phyloP scores from a whole-genome alignment of 2,797 vertebrate species.

The Parambassis ranga region DNA sequence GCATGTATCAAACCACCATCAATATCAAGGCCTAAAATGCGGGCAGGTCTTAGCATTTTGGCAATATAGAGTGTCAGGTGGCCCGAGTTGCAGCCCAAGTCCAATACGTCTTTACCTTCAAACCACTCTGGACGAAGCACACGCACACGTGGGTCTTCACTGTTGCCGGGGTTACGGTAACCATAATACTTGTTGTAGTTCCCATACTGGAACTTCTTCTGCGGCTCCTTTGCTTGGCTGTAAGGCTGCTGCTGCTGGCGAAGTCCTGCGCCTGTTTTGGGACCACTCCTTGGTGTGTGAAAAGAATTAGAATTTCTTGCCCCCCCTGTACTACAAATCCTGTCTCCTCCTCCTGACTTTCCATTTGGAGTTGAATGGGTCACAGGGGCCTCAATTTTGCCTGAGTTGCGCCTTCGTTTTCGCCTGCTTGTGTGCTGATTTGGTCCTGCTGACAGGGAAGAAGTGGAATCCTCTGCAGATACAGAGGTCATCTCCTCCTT shows the following conservation, averaged over 20 bases:
- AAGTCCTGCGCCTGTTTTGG: slow-evolving; percentile 32
- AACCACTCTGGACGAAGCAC: slow-evolving; percentile 89
- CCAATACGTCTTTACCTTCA: slow-evolving; percentile 86
- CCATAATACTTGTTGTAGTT: slow-evolving; percentile 96
- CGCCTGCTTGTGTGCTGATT: slow-evolving; percentile 74
- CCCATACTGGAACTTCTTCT: slow-evolving; percentile 89
- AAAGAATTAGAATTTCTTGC: slow-evolving; percentile 55
- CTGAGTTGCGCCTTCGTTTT: slow-evolving; percentile 82
- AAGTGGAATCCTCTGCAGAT: slow-evolving; percentile 49
- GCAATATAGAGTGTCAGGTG: slow-evolving; percentile 92
- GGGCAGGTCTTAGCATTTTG: slow-evolving; percentile 82
- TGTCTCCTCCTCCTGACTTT: slow-evolving; percentile 50
- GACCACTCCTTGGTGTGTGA: slow-evolving; percentile 60
- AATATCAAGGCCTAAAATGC: slow-evolving; percentile 90
- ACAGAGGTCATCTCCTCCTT: slow-evolving; percentile 71
- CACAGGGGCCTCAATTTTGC: slow-evolving; percentile 75
- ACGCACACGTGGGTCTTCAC: slow-evolving; percentile 84
- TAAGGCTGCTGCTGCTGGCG: slow-evolving; percentile 64
- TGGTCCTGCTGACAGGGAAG: slow-evolving; percentile 14
- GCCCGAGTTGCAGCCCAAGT: slow-evolving; percentile 92
- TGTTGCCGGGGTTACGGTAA: slow-evolving; percentile 88
- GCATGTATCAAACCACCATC: slow-evolving; percentile 85
- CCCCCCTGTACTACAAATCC: slow-evolving; percentile 12
- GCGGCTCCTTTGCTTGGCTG: slow-evolving; percentile 54
- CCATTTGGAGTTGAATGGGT: slow-evolving; percentile 54